Percentiles rank a stretch among this genome's conserved stretches.
phyloP scores from a whole-genome alignment of 2,113 vertebrate species.

The Hemicordylus capensis region DNA sequence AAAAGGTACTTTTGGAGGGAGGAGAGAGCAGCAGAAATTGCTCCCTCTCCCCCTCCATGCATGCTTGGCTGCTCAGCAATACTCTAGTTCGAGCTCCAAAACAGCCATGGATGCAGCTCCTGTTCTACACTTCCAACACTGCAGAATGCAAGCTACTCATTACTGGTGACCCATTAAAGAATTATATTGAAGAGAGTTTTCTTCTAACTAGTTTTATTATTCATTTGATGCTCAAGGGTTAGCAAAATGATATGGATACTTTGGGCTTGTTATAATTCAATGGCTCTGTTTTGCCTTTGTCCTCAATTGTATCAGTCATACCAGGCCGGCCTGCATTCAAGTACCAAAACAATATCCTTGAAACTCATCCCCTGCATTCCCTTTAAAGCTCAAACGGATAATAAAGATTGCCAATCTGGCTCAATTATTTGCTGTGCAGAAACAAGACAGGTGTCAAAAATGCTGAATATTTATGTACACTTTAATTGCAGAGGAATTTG shows the following conservation, averaged over 20 bases:
- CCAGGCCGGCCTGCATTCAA: neutral
- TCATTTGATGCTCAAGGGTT: neutral
- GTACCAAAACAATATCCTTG: neutral
- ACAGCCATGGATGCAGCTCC: no score
- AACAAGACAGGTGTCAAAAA: neutral
- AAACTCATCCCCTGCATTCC: neutral
- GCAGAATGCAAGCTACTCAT: no score
- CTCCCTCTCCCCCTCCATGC: neutral
- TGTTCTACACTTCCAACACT: no score
- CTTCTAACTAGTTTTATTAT: neutral
- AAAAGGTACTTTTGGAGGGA: no score
- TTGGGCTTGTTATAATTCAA: neutral
- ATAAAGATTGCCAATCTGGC: neutral
- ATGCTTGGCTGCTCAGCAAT: no score
- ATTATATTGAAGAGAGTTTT: neutral
- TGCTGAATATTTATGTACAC: neutral
- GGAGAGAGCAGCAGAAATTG: neutral
- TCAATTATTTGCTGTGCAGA: neutral
- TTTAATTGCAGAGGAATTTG: constrained; percentile 16
- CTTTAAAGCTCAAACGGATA: neutral
- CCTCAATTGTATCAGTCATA: neutral
- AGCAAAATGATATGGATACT: neutral
- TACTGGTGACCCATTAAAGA: neutral
- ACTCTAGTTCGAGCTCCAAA: no score
- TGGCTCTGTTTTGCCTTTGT: neutral